Evolutionary conservation across 92 coral and sea anemone species (phyloP).

Genomic region (Actinostola sp.): DNA sequence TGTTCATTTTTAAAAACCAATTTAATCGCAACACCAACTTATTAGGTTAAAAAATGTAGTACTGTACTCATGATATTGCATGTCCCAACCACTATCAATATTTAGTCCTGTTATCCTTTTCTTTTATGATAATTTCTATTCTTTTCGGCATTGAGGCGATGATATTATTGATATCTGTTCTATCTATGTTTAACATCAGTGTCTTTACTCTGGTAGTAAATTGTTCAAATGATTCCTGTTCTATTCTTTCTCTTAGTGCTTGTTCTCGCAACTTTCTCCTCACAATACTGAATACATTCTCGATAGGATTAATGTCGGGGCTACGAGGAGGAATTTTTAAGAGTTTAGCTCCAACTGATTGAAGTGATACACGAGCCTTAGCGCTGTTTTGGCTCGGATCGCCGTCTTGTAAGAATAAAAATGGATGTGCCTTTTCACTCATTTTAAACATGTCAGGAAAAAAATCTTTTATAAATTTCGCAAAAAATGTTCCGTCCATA

Average conservation of each 20-base stretch:
- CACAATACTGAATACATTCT: slow-evolving; percentile 36
- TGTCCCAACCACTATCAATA: too few species aligned
- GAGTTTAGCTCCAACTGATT: too few species aligned
- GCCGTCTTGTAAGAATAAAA: slow-evolving; percentile 37
- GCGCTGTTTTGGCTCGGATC: slow-evolving; percentile 37
- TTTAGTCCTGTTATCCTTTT: slow-evolving; percentile 13
- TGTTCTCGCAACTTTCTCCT: slow-evolving; percentile 15
- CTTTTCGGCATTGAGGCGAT: slow-evolving; percentile 42
- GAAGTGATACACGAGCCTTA: too few species aligned
- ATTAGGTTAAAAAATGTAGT: not conserved
- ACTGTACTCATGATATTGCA: too few species aligned
- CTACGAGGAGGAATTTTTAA: slow-evolving; percentile 31
- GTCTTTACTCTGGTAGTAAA: slow-evolving; percentile 33
- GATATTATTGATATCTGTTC: not conserved
- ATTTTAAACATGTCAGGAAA: too few species aligned
- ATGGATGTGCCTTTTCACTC: too few species aligned
- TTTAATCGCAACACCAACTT: too few species aligned
- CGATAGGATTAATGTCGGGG: slow-evolving; percentile 47
- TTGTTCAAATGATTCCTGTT: slow-evolving; percentile 19
- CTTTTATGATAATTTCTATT: slow-evolving; percentile 13
- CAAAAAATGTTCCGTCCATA: too few species aligned
- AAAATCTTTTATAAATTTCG: too few species aligned
- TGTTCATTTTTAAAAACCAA: too few species aligned
- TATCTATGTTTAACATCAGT: not conserved
- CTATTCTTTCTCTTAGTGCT: slow-evolving; percentile 19